Evolutionary conservation across 2,888 invertebrate genomes (phyloP).

Genomic region (Netelia melanura): DNA sequence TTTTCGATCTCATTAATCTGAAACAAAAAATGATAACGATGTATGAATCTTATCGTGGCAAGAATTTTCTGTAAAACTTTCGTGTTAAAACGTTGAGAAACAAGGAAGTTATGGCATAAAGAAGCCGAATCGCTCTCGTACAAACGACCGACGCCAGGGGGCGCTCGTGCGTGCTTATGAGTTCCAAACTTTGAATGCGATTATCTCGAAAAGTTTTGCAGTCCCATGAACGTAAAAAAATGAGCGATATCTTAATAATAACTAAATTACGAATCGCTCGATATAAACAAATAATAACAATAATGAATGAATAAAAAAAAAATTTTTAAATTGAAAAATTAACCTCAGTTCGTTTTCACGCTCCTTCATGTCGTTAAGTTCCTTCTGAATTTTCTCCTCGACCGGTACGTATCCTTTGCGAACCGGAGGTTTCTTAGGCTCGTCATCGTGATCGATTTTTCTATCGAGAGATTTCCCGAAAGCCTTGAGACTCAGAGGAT

Average conservation of each 20-base stretch:
- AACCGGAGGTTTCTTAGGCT: conserved; percentile 85
- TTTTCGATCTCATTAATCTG: conserved; percentile 84
- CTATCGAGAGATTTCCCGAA: conserved; percentile 76
- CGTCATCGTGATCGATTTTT: conserved; percentile 75
- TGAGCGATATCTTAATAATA: no score
- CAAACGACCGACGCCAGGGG: no score
- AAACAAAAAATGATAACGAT: conserved; percentile 22
- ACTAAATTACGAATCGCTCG: neutral
- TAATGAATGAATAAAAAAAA: neutral
- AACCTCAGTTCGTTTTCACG: conserved; percentile 92
- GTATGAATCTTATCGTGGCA: no score
- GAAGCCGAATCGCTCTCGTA: no score
- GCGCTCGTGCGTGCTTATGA: no score
- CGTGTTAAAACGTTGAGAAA: no score
- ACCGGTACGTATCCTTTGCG: conserved; percentile 93
- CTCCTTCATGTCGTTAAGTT: conserved; percentile 93
- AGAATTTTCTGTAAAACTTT: no score
- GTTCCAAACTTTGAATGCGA: no score
- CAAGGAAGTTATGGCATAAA: no score
- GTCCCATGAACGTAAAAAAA: no score
- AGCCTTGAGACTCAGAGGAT: conserved; percentile 78
- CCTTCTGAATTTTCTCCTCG: conserved; percentile 95
- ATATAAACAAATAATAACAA: neutral
- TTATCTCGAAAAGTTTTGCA: no score
- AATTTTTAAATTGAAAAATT: conserved; percentile 26